Evolutionary conservation across 1,140 invertebrate species (phyloP), one percentile per base, ranked within the genome.

Genomic region (Halictus rubicundus): DNA sequence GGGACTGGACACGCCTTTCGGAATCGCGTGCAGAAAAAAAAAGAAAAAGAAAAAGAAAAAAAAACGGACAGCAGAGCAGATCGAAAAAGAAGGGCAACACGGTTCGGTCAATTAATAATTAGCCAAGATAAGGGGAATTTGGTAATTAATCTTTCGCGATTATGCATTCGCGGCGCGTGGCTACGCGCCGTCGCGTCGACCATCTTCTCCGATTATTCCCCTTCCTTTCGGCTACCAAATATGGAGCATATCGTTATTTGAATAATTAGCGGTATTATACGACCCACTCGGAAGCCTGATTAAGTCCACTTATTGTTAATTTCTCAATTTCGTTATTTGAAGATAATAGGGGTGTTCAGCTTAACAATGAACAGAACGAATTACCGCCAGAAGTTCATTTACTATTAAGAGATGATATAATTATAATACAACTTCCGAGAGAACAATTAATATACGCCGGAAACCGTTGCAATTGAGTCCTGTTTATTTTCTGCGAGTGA

Each of bases 61-160:
- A n/a, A n/a, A n/a, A n/a, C n/a, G 66, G 19, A 39, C 54, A 12
- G 14, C 7, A 39, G 23, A 32, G 39, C 32, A 27, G 46, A 52
- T 23, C 46, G 72, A 37, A 39, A 70, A 72, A 75, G 42, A 73
- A 46, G 52, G 54, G 23, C n/a, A 19, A 42, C 32, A 27, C 23
- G 7, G 57, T 21, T 23, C 69, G 52, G 65, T 68, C 71, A 83
- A 83, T 83, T 76, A 59, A 81, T 69, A 68, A 85, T 81, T 84
- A 77, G 19, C 14, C 16, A 10, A 27, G 1, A n/a, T 19, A 42
- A 9, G n/a, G 57, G 60, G 42, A 75, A 66, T 66, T 65, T 66
- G 64, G 54, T 77, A 69, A 73, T 80, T 83, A 80, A 66, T 71
- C 63, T 80, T 68, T 19, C 19, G 27, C 16, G 57, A 77, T 72